Base-by-base conservation (phyloP, 2,888 invertebrate genomes). In the Diarsia brunnea region DNA sequence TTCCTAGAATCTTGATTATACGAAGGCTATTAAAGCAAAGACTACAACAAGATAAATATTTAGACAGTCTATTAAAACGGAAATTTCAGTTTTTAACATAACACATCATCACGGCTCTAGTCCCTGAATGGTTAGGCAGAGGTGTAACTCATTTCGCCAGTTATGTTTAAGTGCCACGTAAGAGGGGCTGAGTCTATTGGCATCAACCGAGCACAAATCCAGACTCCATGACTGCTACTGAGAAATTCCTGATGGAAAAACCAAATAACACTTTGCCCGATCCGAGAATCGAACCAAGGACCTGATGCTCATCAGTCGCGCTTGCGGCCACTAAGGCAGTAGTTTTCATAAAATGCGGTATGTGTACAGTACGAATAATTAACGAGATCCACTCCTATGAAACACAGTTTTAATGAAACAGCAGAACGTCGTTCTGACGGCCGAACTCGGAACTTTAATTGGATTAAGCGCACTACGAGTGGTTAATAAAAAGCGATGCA, bases 381-480 rank as follows among this genome's bases (percentile, higher is more conserved):
- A 77, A 81, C 45, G 53, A 77, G 77, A 76, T 68, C 69, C 65
- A 68, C 72, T 85, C 24, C 60, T 85, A 68, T 86, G 73, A 76
- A 79, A 75, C 61, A 76, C 70, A 69, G 71, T 85, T 86, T 83
- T 84, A 76, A 83, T 79, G 79, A 85, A 89, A 84, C 88, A 78
- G 74, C 71, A 64, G 69, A 58, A 72, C 67, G 45, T 61, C 66
- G 83, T 68, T 72, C 68, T 85, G 76, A 61, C 69, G 66, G 86
- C 55, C 65, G 47, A 87, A 89, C 85, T 87, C 85, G 84, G 81
- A 86, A 88, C 75, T 87, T 90, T 92, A 92, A 92, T 92, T 92
- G 92, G 91, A 90, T 90, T 87, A 89, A 90, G 85, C 87, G 84
- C 79, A 82, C 61, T 84, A 76, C 77, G 75, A 79, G 86, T 82